Base-by-base conservation (phyloP, 2,797 vertebrate genomes). In the Rhinoraja longicauda region DNA sequence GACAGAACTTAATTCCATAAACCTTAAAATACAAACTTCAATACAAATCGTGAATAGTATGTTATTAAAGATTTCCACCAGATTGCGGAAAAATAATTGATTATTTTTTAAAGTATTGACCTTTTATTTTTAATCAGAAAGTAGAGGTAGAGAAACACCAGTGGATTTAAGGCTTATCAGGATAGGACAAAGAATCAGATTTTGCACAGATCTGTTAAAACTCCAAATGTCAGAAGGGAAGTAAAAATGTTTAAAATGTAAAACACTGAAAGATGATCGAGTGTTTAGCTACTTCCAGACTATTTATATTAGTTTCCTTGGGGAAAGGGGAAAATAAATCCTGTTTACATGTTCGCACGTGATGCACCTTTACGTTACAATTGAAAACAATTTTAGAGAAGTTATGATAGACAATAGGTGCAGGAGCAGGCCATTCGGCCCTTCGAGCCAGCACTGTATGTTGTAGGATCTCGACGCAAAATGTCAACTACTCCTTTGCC, bases 101-200 rank as follows among this genome's bases (percentile, higher is more conserved):
- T 36, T 36, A 36, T 67, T 24, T 24, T 24, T 45, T 17, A 24
- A 73, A 53, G 67, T 72, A 91, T 2, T 73, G 90, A 92, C 90
- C 70, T 92, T 92, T 92, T 92, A 70, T 53, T 39, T 62, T 92
- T 39, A 90, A 36, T 45, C 1, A 21, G 21, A 39, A 75, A 92
- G 29, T n/a, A n/a, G n/a, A n/a, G 26, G 32, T n/a, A 88, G 84
- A 67, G n/a, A 36, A 67, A 36, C 17, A 24, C n/a, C 17, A 88
- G 84, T 10, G n/a, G 29, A 36, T 19, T 19, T 36, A 36, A 36
- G 36, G 32, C 6, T 26, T 67, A 36, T 75, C 90, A 75, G 39
- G 24, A n/a, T 29, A 29, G 36, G 26, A 26, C 21, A 24, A 90
- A 70, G 86, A 90, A 90, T 90, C 29, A 36, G 19, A 21, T 32